phyloP scores from a whole-genome alignment of 2,113 vertebrate species.

The Tetraodon nigroviridis region DNA sequence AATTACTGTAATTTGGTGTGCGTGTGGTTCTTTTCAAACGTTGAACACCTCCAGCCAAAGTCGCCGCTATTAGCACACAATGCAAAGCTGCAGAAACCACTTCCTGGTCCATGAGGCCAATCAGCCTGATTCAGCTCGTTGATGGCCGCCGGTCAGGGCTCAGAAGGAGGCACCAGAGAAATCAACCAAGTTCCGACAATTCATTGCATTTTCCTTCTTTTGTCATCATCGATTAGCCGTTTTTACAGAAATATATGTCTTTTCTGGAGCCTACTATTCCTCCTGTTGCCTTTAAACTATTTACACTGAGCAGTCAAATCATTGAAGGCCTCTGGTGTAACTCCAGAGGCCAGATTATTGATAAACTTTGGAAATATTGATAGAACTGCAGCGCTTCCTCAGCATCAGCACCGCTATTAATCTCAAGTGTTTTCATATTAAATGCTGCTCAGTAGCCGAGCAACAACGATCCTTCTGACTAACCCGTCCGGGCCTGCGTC shows the following conservation, averaged over 20 bases:
- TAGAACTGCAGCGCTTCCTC: constrained; percentile 21
- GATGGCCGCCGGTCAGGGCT: constrained; percentile 35
- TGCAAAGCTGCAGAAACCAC: constrained; percentile 50
- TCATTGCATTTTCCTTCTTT: not conserved
- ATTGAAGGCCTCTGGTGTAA: constrained; percentile 46
- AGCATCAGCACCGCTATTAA: constrained; percentile 16
- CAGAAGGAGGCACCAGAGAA: constrained; percentile 50
- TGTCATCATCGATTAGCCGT: constrained; percentile 2
- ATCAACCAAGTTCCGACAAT: constrained; percentile 21
- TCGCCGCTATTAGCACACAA: constrained; percentile 53
- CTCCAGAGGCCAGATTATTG: constrained; percentile 49
- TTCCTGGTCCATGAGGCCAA: constrained; percentile 65
- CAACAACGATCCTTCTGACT: not conserved
- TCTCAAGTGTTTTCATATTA: constrained; percentile 15
- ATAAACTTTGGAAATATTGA: constrained; percentile 54
- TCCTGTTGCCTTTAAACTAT: constrained; percentile 33
- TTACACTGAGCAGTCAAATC: constrained; percentile 47
- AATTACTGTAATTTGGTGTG: constrained; percentile 66
- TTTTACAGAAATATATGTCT: constrained; percentile 46
- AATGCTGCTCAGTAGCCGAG: constrained; percentile 15
- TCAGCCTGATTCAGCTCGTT: constrained; percentile 40
- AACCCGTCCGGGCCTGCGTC: constrained; percentile 29
- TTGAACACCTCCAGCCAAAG: constrained; percentile 38
- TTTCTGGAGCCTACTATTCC: constrained; percentile 12
- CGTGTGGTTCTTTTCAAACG: constrained; percentile 37